These are phyloP conservation scores for Vimba vimba DNA, from an alignment of 2,113 vertebrate species.

Conservation along the genomic window DNA sequence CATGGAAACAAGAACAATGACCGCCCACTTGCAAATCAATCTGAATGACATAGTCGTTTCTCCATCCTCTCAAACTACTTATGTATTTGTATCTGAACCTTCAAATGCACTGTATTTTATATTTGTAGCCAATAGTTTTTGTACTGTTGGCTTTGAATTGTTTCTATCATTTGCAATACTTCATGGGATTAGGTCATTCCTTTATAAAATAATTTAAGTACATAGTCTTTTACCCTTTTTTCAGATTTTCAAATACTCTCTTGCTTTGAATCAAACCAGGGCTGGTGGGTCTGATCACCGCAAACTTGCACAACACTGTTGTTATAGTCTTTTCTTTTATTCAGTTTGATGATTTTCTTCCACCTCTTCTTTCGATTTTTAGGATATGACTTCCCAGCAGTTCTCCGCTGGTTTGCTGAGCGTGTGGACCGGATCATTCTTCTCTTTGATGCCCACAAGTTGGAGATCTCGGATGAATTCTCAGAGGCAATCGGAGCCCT, in stretches of 20 bases:
- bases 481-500: slow-evolving; percentile 89
- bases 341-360: background rate
- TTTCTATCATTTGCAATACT: background rate
- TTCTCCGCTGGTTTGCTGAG: slow-evolving; percentile 92
- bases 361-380: background rate
- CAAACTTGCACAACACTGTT: background rate
- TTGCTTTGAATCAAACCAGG: background rate
- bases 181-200: background rate
- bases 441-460: slow-evolving; percentile 92
- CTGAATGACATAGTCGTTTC: no score
- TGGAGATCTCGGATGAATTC: slow-evolving; percentile 95
- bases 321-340: background rate
- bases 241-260: background rate
- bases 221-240: background rate
- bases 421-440: slow-evolving; percentile 92
- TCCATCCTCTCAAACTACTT: no score
- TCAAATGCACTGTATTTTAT: no score
- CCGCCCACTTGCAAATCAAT: no score
- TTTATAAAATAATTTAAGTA: background rate
- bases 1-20: background rate
- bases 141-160: background rate
- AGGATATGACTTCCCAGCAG: slow-evolving; percentile 92
- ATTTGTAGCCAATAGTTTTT: no score
- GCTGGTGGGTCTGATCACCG: background rate
- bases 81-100: no score